Conservation (phyloP, 2,888 invertebrate genomes). For the Caenorhabditis sinica region DNA sequence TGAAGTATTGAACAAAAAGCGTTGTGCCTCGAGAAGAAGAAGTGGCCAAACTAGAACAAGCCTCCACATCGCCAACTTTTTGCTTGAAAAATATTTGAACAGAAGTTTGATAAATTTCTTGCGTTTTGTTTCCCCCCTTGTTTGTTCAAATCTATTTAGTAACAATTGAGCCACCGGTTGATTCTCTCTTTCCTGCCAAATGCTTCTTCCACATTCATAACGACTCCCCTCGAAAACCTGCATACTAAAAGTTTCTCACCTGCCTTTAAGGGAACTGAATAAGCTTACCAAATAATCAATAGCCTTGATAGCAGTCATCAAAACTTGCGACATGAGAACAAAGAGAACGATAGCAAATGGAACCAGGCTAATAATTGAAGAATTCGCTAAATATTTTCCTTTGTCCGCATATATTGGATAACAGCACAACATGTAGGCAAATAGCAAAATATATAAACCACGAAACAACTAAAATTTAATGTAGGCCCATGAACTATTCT, state of each 20-base stretch:
- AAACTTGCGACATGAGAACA: constrained; percentile 24
- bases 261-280: no score
- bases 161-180: no score
- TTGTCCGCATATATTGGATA: constrained; percentile 26
- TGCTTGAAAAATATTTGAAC: constrained; percentile 6
- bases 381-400: not conserved
- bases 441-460: not conserved
- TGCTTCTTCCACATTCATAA: not conserved
- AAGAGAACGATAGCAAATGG: constrained; percentile 17
- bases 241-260: not conserved
- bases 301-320: constrained; percentile 18
- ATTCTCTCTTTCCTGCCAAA: no score
- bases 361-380: no score
- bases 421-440: constrained; percentile 41
- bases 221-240: not conserved
- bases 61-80: constrained; percentile 24
- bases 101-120: not conserved
- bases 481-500: not conserved
- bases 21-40: not conserved
- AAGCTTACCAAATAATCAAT: constrained; percentile 26
- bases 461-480: not conserved
- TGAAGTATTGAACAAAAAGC: constrained; percentile 13
- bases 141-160: no score
- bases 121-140: no score
- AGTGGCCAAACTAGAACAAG: not conserved